Base-by-base conservation (phyloP, 2,888 invertebrate species). In the Drosophila planitibia region DNA sequence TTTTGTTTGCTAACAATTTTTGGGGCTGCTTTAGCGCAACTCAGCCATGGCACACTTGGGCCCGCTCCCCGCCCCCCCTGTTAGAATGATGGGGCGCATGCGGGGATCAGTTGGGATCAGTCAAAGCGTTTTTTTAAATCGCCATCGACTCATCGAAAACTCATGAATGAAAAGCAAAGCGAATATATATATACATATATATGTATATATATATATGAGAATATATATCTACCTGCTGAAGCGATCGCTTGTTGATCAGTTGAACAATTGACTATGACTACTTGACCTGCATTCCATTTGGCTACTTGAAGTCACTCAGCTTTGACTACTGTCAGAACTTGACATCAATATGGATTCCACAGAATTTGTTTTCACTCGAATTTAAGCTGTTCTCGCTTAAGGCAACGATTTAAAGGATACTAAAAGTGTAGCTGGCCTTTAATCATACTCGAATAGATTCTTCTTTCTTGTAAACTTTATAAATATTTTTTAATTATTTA, bases 281-380 rank as follows among this genome's bases (percentile, higher is more conserved):
- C 89, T 84, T 86, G 89, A 84, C 89, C 84, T 54, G 71, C 58
- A 64, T 81, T 81, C 35, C 70, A 61, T 55, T 61, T 49, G 47
- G 47, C 52, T 30, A 66, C 53, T 83, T 80, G 53, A 70, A 59
- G 49, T 54, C 28, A 51, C 47, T 66, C 65, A 44, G 22, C 51
- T 58, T 41, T 32, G 54, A 71, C 85, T 87, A 69, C 85, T 66
- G 82, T 61, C 68, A 57, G 57, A 79, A 71, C 85, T 83, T 85
- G 85, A 85, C 73, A 79, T 65, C 73, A 79, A 73, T 71, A 66
- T 55, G 54, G 59, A 54, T 54, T 55, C 54, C 54, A 5, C 0
- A 33, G 12, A 33, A 55, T 54, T 35, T 33, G n/a, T 47, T 19
- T 28, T 41, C 4, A 14, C 28, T 16, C 10, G 35, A 35, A n/a